Evolutionary conservation across 92 coral and sea anemone genomes (phyloP), one percentile per base, ranked within the genome.

Genomic region (Montipora capitata): DNA sequence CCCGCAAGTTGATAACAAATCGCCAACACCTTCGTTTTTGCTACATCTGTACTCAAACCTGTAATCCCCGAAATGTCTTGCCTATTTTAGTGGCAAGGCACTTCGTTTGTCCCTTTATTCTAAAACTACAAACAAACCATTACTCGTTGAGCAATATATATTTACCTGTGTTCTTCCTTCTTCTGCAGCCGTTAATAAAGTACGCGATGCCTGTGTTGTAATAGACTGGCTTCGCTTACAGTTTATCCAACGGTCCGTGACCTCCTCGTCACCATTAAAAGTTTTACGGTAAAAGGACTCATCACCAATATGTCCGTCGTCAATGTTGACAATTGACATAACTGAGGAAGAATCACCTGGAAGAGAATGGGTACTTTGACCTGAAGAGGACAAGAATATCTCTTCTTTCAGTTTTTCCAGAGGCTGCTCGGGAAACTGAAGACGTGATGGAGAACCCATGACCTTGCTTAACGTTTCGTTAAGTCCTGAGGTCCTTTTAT

Each of bases 381-480:
- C 40, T 15, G 3, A 14, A 15, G 75, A 51, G 39, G 64, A 18
- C 12, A 35, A 45, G 45, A 14, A 20, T 56, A 18, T 7, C 39
- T 80, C 85, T 49, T 80, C 85, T 68, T 17, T 68, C 51, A 80
- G 66, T 18, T 40, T 80, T 49, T 80, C 76, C 67, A 80, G 66
- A 51, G 52, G 14, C 65, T 51, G 65, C 16, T 68, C 85, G 66
- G 76, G 85, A 68, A 80, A 80, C 54, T n/a, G 76, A 35, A 80
- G 85, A 13, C 85, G 75, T 27, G 85, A 80, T n/a, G 85, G 76
- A 67, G 85, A 67, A 1, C 18, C 14, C 65, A 14, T 68, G 16
- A 80, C 76, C 14, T 66, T 80, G 51, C 68, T 7, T 0, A 80
- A 44, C 39, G 85, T 80, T 52, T 80, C 85, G 13, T 38, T 3